Base-by-base conservation (phyloP, 1,140 invertebrate genomes). In the Venustaconcha ellipsiformis region DNA sequence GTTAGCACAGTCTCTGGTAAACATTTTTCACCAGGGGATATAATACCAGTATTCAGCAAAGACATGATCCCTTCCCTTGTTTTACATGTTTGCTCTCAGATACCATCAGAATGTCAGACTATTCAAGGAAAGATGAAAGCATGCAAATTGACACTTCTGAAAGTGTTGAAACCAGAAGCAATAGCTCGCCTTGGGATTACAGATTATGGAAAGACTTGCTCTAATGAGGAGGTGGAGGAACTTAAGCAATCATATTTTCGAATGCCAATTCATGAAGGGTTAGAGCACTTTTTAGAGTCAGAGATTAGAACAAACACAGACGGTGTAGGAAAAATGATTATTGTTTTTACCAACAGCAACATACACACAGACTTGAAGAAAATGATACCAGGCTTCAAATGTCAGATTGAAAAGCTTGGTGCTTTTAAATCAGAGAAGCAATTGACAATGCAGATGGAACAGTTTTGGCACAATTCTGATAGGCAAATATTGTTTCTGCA, bases 351-450 rank as follows among this genome's bases (percentile, higher is more conserved):
- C 60, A 73, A 66, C 60, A 30, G 26, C 26, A 30, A 30, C 26
- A 30, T 30, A 30, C 26, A 30, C 26, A 30, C 26, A 30, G 26
- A 18, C 66, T 26, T 57, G 66, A 30, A 30, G 48, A 55, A 63
- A 66, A 55, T 14, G 65, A 6, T n/a, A 59, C 15, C 23, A 20
- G 8, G 55, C 30, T 15, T 8, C 60, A 48, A 1, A 62, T 18
- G 13, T 67, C 62, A 74, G 26, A 37, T 20, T 60, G 72, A 68
- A 57, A 74, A 74, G 20, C 58, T 74, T 37, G 26, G 72, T 60
- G 37, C 66, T 23, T 74, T 74, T 30, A 67, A 74, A 56, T 74
- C 72, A 17, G 72, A 74, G 69, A 74, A 69, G 57, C 65, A 74
- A 55, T 62, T 74, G 68, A 70, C 56, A 23, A 62, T 20, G 14